Evolutionary conservation across 2,113 vertebrate species (phyloP).

Genomic region (Serranochromis macrocephalus): DNA sequence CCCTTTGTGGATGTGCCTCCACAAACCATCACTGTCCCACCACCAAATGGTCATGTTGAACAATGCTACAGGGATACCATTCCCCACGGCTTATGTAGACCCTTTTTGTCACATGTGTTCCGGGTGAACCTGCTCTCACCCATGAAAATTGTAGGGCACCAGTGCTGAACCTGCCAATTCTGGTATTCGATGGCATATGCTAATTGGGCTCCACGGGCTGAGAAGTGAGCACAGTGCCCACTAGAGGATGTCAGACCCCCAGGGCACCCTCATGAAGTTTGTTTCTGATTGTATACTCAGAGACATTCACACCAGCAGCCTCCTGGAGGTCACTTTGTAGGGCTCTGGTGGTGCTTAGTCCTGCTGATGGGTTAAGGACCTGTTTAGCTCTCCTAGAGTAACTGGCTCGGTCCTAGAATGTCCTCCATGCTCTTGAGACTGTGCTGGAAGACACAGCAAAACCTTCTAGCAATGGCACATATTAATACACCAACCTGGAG

Average conservation of each 20-base stretch:
- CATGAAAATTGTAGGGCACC: background rate
- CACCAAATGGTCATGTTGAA: background rate
- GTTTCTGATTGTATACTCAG: background rate
- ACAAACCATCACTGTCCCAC: background rate
- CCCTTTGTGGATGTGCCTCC: background rate
- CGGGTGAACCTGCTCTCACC: background rate
- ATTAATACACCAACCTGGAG: background rate
- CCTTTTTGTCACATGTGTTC: background rate
- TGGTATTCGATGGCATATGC: background rate
- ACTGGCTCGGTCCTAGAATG: background rate
- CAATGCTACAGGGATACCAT: background rate
- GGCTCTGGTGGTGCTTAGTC: background rate
- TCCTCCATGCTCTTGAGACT: background rate
- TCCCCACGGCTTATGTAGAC: background rate
- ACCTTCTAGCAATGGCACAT: background rate
- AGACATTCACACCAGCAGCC: background rate
- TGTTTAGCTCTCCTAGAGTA: background rate
- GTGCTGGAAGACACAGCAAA: background rate
- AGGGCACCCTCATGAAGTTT: background rate
- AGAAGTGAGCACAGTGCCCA: background rate
- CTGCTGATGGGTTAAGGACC: background rate
- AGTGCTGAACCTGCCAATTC: background rate
- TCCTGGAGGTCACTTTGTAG: background rate
- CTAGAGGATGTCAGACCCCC: background rate
- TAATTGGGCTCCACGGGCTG: background rate